Evolutionary conservation across 2,113 vertebrate species (phyloP).

Genomic region (Pangasianodon gigas): DNA sequence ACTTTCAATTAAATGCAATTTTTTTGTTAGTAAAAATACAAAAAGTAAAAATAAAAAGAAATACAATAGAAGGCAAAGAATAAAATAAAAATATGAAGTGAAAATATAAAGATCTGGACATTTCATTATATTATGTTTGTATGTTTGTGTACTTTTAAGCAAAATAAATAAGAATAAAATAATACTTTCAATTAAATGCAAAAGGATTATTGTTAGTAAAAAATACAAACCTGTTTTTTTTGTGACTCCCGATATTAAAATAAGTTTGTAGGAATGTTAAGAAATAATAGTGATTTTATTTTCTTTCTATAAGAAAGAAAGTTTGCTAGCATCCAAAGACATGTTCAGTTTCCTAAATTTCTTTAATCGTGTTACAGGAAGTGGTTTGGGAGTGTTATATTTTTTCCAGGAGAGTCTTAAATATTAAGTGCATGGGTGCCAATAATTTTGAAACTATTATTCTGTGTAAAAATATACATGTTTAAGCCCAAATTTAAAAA

Average conservation of each 20-base stretch:
- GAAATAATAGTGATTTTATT: neutral
- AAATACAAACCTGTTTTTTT: neutral
- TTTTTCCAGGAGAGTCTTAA: neutral
- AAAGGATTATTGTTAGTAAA: too few relatives aligned
- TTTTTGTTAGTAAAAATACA: too few relatives aligned
- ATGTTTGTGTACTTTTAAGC: too few relatives aligned
- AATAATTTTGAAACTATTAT: neutral
- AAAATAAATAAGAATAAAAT: neutral
- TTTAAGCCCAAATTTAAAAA: neutral
- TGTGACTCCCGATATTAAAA: neutral
- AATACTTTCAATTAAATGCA: neutral
- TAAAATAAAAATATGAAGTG: too few relatives aligned
- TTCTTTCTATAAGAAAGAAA: neutral
- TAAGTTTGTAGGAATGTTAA: neutral
- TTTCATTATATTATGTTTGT: too few relatives aligned
- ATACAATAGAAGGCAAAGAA: too few relatives aligned
- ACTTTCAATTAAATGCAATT: too few relatives aligned
- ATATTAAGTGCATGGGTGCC: neutral
- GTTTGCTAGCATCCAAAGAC: neutral
- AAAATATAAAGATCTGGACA: too few relatives aligned
- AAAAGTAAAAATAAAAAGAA: too few relatives aligned
- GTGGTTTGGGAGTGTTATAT: neutral
- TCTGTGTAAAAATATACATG: neutral
- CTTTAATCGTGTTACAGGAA: neutral
- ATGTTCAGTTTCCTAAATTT: neutral